Evolutionary conservation across 2,113 vertebrate genomes (phyloP).

Genomic region (Muntiacus muntjak): DNA sequence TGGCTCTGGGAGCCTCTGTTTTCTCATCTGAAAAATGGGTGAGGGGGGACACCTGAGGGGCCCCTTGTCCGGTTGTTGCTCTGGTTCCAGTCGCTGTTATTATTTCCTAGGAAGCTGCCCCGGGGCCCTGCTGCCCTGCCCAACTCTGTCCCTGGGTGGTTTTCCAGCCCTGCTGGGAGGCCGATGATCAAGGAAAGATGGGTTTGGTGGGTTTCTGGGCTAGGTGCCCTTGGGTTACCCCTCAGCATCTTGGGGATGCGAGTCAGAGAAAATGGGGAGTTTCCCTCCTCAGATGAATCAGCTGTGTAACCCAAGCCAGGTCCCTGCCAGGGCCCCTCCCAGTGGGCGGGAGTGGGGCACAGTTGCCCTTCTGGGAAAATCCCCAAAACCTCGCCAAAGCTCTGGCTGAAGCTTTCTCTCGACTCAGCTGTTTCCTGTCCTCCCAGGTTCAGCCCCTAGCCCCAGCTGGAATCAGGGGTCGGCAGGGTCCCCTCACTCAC

Average conservation of each 20-base stretch:
- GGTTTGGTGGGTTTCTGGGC: background rate
- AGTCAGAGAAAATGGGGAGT: conserved; percentile 56
- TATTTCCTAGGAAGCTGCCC: background rate
- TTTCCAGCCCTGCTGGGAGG: background rate
- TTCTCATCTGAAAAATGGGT: background rate
- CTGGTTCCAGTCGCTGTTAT: background rate
- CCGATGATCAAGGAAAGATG: background rate
- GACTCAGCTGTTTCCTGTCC: conserved; percentile 27
- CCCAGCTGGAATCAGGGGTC: background rate
- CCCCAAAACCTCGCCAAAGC: conserved; percentile 57
- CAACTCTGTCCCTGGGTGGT: background rate
- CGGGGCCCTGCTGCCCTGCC: background rate
- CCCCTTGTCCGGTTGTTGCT: background rate
- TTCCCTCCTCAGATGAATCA: conserved; percentile 70
- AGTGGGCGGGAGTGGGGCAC: conserved; percentile 10
- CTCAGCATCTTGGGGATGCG: background rate
- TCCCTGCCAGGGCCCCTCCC: conserved; percentile 67
- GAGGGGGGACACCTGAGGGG: background rate
- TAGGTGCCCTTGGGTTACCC: conserved; percentile 9
- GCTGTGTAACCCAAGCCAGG: conserved; percentile 51
- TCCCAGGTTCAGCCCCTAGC: background rate
- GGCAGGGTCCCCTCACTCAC: too few relatives aligned
- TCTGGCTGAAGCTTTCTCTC: background rate
- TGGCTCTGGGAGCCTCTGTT: background rate
- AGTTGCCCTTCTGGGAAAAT: conserved; percentile 64